Evolutionary conservation across 1,140 invertebrate species (phyloP).

Genomic region (Battus philenor): DNA sequence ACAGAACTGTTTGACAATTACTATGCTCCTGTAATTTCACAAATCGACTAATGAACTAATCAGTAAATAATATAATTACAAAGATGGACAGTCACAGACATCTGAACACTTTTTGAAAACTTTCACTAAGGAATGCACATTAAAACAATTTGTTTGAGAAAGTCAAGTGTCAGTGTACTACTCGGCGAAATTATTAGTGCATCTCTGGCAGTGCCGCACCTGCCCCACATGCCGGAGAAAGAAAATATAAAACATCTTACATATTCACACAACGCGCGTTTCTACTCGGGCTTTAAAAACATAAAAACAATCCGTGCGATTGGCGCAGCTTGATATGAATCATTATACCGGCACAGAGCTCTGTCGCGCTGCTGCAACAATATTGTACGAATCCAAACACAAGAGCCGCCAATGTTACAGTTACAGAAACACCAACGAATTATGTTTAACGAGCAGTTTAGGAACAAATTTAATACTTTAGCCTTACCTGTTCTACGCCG

Average conservation of each 20-base stretch:
- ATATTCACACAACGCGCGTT: not conserved
- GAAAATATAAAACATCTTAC: slow-evolving; percentile 19
- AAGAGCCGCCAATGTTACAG: slow-evolving; percentile 28
- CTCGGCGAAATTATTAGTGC: slow-evolving; percentile 46
- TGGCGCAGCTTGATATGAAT: slow-evolving; percentile 19
- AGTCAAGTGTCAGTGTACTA: slow-evolving; percentile 34
- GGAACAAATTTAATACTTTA: not conserved
- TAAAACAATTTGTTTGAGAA: slow-evolving; percentile 44
- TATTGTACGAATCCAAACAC: slow-evolving; percentile 18
- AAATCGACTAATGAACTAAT: not conserved
- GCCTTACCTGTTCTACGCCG: slow-evolving; percentile 19
- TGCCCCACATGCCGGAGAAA: slow-evolving; percentile 26
- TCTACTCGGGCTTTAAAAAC: not conserved
- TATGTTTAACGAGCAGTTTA: not conserved
- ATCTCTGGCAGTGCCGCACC: slow-evolving; percentile 31
- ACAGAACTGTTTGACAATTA: too few relatives aligned
- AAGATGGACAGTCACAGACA: not conserved
- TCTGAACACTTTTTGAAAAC: slow-evolving; percentile 20
- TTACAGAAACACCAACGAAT: slow-evolving; percentile 26
- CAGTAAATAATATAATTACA: slow-evolving; percentile 1
- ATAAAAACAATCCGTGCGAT: not conserved
- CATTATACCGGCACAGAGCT: slow-evolving; percentile 42
- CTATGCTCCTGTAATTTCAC: not conserved
- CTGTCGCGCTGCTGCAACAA: slow-evolving; percentile 16
- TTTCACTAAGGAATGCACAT: slow-evolving; percentile 38